phyloP scores from a whole-genome alignment of 1,140 invertebrate species.

The Cotesia glomerata region DNA sequence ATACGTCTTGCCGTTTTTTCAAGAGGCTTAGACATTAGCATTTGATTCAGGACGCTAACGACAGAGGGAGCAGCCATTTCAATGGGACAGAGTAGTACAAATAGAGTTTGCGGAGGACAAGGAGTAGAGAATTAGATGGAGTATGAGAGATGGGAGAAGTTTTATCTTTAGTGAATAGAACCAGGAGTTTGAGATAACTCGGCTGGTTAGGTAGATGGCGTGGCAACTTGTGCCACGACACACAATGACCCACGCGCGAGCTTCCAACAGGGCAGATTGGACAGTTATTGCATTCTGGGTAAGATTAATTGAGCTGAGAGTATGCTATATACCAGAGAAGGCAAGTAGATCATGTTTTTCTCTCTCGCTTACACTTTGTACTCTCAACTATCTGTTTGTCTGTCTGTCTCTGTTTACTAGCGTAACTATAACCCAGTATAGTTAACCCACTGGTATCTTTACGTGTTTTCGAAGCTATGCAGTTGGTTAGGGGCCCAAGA shows the following conservation, averaged over 20 bases:
- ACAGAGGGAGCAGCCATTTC: not conserved
- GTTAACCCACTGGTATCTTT: no score
- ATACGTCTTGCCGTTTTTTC: not conserved
- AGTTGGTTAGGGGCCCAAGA: no score
- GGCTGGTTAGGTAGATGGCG: constrained; percentile 19
- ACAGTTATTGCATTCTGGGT: constrained; percentile 65
- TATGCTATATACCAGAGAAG: constrained; percentile 6
- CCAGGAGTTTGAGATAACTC: not conserved
- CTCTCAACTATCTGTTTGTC: not conserved
- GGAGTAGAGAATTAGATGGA: not conserved
- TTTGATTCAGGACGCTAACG: not conserved
- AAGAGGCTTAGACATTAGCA: no score
- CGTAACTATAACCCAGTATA: no score
- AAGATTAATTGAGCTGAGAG: constrained; percentile 61
- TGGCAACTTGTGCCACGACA: constrained; percentile 41
- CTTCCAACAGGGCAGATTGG: constrained; percentile 56
- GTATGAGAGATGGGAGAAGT: not conserved
- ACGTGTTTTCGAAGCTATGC: no score
- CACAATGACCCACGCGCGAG: constrained; percentile 48
- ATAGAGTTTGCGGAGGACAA: no score
- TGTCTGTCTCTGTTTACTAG: not conserved
- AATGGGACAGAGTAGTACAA: not conserved
- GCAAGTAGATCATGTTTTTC: constrained; percentile 1
- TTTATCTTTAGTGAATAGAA: not conserved
- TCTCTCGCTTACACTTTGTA: not conserved